Conservation (phyloP, 2,888 invertebrate genomes). For the Arrhopalites spinosus region DNA sequence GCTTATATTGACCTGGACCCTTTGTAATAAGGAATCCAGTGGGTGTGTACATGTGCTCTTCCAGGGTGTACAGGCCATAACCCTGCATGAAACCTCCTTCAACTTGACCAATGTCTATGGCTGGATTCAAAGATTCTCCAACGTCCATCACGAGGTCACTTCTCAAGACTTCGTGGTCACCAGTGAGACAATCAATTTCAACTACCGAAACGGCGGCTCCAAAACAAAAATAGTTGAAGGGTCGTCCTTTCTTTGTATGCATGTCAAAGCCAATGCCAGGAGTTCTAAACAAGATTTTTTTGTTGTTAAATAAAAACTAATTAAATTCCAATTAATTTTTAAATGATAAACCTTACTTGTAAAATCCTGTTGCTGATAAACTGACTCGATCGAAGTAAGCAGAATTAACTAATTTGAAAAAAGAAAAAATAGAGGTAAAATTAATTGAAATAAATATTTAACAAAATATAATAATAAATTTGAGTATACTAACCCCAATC, state of each 20-base stretch:
- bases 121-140: conserved; percentile 92
- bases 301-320: neutral
- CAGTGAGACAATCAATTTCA: conserved; percentile 91
- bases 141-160: conserved; percentile 97
- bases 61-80: conserved; percentile 87
- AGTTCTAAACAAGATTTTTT: conserved; percentile 59
- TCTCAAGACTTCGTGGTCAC: conserved; percentile 84
- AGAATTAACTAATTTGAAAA: too few species aligned
- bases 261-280: conserved; percentile 75
- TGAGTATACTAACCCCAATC: too few species aligned
- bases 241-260: conserved; percentile 70
- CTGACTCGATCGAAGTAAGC: conserved; percentile 80
- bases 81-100: conserved; percentile 96
- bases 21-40: conserved; percentile 79
- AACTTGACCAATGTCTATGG: conserved; percentile 94
- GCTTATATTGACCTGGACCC: conserved; percentile 92
- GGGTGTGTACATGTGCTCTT: conserved; percentile 86
- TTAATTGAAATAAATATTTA: too few species aligned
- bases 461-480: too few species aligned
- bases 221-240: conserved; percentile 83
- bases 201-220: conserved; percentile 87
- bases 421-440: too few species aligned
- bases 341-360: conserved; percentile 58
- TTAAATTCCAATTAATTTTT: neutral
- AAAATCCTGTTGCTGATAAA: conserved; percentile 82